These are phyloP conservation scores for Gymnorhina tibicen DNA, from an alignment of 2,113 vertebrate genomes.

Conservation along the genomic window DNA sequence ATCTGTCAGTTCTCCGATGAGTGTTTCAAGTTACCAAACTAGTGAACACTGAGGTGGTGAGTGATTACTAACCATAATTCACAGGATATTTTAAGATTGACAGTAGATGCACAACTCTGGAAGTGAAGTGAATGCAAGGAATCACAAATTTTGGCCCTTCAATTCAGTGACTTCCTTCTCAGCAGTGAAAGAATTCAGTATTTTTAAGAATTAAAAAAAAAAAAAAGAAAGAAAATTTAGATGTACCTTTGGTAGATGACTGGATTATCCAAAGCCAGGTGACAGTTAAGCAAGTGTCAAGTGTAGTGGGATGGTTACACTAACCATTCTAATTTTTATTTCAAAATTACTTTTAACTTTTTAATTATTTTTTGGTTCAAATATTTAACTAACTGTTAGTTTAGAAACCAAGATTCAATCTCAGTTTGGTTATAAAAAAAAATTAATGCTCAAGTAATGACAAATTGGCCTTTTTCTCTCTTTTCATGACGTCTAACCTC, in stretches of 20 bases:
- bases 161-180: background rate
- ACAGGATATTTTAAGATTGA: background rate
- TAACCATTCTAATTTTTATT: background rate
- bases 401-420: background rate
- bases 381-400: background rate
- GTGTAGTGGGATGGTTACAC: background rate
- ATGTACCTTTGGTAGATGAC: background rate
- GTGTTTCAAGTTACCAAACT: background rate
- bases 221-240: background rate
- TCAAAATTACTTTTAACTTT: background rate
- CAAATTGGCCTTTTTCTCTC: background rate
- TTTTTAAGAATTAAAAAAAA: background rate
- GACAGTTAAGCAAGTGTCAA: background rate
- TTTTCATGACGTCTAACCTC: background rate
- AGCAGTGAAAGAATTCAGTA: background rate
- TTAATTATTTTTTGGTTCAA: background rate
- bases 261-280: background rate
- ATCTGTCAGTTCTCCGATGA: background rate
- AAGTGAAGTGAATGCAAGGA: background rate
- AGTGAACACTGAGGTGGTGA: background rate
- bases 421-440: background rate
- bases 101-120: fast-evolving
- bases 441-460: background rate
- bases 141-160: background rate
- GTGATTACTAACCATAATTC: background rate